Evolutionary conservation across 2,888 invertebrate species (phyloP).

Genomic region (Xestobium rufovillosum): DNA sequence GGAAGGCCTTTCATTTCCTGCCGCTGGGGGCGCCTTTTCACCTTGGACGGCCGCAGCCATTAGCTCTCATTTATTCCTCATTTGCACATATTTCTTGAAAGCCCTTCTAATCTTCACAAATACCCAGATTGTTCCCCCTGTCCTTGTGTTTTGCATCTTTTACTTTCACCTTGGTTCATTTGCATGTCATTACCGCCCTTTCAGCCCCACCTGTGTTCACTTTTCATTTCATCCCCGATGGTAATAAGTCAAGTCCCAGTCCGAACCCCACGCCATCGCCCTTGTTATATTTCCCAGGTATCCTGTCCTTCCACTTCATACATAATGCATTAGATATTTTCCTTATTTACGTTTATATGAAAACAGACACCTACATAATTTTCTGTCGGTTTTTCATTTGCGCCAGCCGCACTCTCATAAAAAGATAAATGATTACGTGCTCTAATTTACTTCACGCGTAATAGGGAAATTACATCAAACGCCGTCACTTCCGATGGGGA

Average conservation of each 20-base stretch:
- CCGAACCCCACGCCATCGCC: slow-evolving; percentile 10
- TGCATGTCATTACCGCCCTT: slow-evolving; percentile 34
- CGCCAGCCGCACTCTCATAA: slow-evolving; percentile 25
- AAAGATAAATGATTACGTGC: slow-evolving; percentile 21
- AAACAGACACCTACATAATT: slow-evolving; percentile 42
- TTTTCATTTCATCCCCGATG: slow-evolving; percentile 30
- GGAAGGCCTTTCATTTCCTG: slow-evolving; percentile 28
- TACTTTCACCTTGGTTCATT: slow-evolving; percentile 25
- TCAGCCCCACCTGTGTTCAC: slow-evolving; percentile 31
- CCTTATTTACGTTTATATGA: slow-evolving; percentile 42
- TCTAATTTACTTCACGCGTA: slow-evolving; percentile 17
- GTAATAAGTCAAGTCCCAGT: slow-evolving; percentile 34
- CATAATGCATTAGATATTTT: slow-evolving; percentile 43
- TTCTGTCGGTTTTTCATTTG: slow-evolving; percentile 30
- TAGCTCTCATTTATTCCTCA: slow-evolving; percentile 33
- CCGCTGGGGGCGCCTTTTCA: slow-evolving; percentile 26
- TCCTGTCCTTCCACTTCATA: slow-evolving; percentile 37
- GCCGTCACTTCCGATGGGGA: no score
- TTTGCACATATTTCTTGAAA: slow-evolving; percentile 30
- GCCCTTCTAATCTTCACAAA: slow-evolving; percentile 29
- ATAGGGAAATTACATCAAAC: no score
- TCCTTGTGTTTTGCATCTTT: slow-evolving; percentile 19
- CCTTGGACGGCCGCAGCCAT: slow-evolving; percentile 28
- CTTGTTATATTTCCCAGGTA: slow-evolving; percentile 37
- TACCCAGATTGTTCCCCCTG: slow-evolving; percentile 25